Evolutionary conservation across 2,113 vertebrate species (phyloP), one percentile per base, ranked within the genome.

Genomic region (Chionodraco myersi): DNA sequence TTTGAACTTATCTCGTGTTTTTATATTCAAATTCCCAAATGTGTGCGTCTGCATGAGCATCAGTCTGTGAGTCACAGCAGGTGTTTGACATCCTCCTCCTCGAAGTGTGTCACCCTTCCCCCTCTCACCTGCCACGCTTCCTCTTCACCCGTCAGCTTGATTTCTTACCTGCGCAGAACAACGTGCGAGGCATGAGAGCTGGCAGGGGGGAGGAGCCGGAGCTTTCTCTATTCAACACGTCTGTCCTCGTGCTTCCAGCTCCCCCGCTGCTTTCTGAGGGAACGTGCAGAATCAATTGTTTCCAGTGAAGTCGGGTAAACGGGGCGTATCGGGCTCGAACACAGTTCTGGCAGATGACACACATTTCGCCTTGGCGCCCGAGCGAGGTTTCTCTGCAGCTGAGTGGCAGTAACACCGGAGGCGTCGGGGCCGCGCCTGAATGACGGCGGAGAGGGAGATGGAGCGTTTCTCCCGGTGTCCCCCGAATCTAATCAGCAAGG

Each of bases 341-440:
- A 72, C 30, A 86, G 75, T 90, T 89, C 89, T 83, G 80, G 87
- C 87, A 88, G 77, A 81, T 77, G 79, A 79, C 80, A 74, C 78
- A 72, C 80, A 77, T 85, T 74, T 80, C 77, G 80, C 86, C 83
- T 85, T 79, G 82, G 77, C 59, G 21, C 67, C 34, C 47, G 61
- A 52, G 68, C 86, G 73, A 82, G 87, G 77, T 78, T 77, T 67
- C 73, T 68, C 61, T 41, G 66, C 60, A 53, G 78, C 82, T 78
- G 86, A 90, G 89, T 91, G 85, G 89, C 86, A 86, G 83, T 63
- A 58, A 75, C 75, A 83, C 44, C 58, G 57, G 75, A 88, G 79
- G 75, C 72, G 14, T 64, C 75, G 36, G 16, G 0, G 48, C 81
- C 77, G 54, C 54, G 86, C 51, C 69, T 67, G 70, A 67, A 49